phyloP scores from a whole-genome alignment of 2,888 invertebrate genomes.

The Ditylenchus weischeri region DNA sequence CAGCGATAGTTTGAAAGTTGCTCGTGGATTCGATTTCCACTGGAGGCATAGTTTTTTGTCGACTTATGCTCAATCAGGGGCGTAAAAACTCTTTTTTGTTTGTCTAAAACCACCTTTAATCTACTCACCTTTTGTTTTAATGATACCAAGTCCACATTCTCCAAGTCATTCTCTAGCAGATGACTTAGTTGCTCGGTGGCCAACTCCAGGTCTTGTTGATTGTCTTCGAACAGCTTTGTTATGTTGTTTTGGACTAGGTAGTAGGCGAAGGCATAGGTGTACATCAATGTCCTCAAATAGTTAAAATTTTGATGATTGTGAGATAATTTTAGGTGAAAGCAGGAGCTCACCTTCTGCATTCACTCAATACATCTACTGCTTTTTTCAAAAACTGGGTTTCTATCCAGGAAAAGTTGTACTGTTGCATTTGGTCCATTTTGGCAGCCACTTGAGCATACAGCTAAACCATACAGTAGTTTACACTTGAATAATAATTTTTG shows the following conservation, averaged over 20 bases:
- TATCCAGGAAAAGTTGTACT: conserved; percentile 99
- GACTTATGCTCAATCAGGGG: no score
- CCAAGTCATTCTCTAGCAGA: conserved; percentile 95
- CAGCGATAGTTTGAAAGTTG: no score
- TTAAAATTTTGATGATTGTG: conserved; percentile 78
- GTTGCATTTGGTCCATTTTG: conserved; percentile 99
- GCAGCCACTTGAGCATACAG: conserved; percentile 89
- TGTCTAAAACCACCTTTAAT: not conserved
- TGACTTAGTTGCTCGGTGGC: conserved; percentile 95
- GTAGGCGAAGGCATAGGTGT: conserved; percentile 98
- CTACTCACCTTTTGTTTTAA: conserved; percentile 93
- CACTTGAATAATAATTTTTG: no score
- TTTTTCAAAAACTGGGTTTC: conserved; percentile 98
- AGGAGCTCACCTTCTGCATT: conserved; percentile 73
- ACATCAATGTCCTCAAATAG: conserved; percentile 79
- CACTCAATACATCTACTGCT: conserved; percentile 68
- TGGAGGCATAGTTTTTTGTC: no score
- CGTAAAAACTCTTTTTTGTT: no score
- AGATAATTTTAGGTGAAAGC: conserved; percentile 87
- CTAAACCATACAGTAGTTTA: conserved; percentile 51
- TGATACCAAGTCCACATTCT: conserved; percentile 77
- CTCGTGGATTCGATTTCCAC: no score
- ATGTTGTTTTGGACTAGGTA: conserved; percentile 97
- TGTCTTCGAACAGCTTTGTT: conserved; percentile 79
- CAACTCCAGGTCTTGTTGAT: conserved; percentile 68